A percentile compares a stretch with the other conserved stretches of the same genome.
phyloP scores from a whole-genome alignment of 2,797 vertebrate species.

The Atherinosoma microstoma region DNA sequence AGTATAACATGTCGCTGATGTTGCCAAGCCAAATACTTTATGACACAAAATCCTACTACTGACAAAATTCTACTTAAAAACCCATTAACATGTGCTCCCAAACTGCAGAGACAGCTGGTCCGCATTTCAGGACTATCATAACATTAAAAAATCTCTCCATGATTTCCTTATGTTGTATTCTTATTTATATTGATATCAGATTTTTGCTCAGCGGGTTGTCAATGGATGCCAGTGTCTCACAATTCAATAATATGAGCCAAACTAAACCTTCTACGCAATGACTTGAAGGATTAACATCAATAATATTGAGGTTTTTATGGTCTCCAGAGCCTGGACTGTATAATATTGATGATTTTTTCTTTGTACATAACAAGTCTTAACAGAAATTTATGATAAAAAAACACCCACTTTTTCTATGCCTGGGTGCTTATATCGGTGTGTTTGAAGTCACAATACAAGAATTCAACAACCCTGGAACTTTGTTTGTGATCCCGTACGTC shows the following conservation, averaged over 20 bases:
- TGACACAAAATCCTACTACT: not conserved
- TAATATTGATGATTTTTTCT: not conserved
- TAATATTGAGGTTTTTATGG: not conserved
- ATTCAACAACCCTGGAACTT: too few relatives aligned
- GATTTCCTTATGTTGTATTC: not conserved
- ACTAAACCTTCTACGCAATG: not conserved
- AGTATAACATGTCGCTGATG: conserved; percentile 9
- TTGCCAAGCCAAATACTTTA: conserved; percentile 6
- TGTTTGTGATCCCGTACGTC: too few relatives aligned
- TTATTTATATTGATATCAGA: not conserved
- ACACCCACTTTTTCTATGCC: not conserved
- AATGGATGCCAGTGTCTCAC: not conserved
- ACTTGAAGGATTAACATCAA: not conserved
- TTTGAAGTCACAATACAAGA: not conserved
- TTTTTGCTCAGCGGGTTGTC: not conserved
- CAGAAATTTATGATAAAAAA: not conserved
- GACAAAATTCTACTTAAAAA: conserved; percentile 13
- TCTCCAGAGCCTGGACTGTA: not conserved
- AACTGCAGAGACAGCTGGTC: conserved; percentile 8
- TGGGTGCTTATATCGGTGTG: not conserved
- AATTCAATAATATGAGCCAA: not conserved
- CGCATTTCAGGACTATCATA: conserved; percentile 1
- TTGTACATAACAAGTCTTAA: not conserved
- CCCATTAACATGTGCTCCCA: not conserved
- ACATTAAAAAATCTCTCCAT: not conserved